Evolutionary conservation across 2,888 invertebrate genomes (phyloP).

Genomic region (Pristionchus exspectatus): DNA sequence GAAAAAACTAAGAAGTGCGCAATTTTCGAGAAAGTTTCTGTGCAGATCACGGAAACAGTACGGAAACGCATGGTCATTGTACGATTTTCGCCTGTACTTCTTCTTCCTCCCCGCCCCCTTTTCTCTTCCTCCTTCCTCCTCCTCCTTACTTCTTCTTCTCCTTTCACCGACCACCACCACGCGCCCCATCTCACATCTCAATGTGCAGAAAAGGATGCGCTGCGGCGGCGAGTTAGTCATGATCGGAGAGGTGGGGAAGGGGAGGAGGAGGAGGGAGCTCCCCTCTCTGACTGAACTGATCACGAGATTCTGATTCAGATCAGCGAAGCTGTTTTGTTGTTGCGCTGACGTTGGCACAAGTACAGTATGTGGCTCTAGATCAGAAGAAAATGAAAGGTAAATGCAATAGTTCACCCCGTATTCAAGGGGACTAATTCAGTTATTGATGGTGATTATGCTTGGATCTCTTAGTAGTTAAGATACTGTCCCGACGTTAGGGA

Average conservation of each 20-base stretch:
- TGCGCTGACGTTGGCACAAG: background rate
- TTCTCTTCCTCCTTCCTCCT: background rate
- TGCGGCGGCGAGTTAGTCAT: background rate
- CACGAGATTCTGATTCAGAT: constrained; percentile 3
- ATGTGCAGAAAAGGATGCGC: constrained; percentile 36
- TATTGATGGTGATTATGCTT: too few relatives aligned
- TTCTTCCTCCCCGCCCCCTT: background rate
- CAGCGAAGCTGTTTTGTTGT: background rate
- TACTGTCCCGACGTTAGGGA: background rate
- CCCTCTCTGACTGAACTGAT: background rate
- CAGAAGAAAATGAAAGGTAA: background rate
- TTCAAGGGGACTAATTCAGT: too few relatives aligned
- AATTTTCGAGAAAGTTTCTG: background rate
- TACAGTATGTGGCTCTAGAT: background rate
- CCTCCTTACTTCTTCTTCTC: background rate
- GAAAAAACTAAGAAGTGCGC: background rate
- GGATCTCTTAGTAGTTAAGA: too few relatives aligned
- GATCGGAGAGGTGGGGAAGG: too few relatives aligned
- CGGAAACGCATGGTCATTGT: background rate
- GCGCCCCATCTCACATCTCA: background rate
- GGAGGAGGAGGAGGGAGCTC: background rate
- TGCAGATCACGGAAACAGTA: background rate
- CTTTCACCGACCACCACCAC: constrained; percentile 21
- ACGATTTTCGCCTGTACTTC: constrained; percentile 21
- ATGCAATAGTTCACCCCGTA: too few relatives aligned